phyloP scores from a whole-genome alignment of 1,140 invertebrate genomes.

The Helicoverpa armigera region DNA sequence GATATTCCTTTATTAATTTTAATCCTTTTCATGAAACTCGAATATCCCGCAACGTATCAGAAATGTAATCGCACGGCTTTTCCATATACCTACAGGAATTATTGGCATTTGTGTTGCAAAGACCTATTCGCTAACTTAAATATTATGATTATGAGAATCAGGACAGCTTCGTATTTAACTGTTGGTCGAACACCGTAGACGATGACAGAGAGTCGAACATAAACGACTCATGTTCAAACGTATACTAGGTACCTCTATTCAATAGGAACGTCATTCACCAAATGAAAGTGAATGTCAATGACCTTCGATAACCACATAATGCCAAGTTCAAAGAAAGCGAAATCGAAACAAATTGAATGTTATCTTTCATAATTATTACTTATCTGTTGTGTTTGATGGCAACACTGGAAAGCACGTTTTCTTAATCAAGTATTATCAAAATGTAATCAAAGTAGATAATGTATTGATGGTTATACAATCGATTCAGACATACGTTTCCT shows the following conservation, averaged over 20 bases:
- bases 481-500: no score
- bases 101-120: no score
- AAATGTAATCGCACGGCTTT: no score
- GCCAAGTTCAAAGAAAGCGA: slow-evolving; percentile 40
- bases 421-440: neutral
- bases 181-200: no score
- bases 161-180: no score
- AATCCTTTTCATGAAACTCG: no score
- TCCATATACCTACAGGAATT: no score
- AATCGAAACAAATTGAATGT: slow-evolving; percentile 13
- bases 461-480: slow-evolving; percentile 2
- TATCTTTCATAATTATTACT: neutral
- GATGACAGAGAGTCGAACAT: no score
- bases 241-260: neutral
- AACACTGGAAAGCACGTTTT: neutral
- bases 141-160: no score
- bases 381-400: neutral
- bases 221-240: neutral
- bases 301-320: slow-evolving; percentile 60
- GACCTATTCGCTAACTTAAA: no score
- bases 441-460: neutral
- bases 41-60: no score
- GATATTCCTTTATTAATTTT: no score
- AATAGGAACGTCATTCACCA: slow-evolving; percentile 46
- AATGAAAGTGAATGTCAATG: slow-evolving; percentile 72